phyloP scores from a whole-genome alignment of 2,888 invertebrate genomes.

The Pollenia amentaria region DNA sequence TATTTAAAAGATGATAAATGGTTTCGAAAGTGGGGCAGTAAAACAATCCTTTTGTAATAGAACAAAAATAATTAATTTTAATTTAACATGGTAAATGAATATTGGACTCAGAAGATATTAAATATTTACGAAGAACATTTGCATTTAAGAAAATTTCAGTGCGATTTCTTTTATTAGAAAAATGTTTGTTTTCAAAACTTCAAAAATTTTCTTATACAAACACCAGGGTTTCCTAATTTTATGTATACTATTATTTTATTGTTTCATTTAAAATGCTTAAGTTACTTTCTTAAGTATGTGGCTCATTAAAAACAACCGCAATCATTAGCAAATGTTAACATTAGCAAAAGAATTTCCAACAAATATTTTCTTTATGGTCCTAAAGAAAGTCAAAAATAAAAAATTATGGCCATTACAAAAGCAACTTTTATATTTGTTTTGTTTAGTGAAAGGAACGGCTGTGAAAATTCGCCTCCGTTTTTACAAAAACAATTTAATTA shows the following conservation, averaged over 20 bases:
- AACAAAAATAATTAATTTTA: constrained; percentile 38
- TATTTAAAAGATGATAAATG: constrained; percentile 67
- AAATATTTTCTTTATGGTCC: constrained; percentile 12
- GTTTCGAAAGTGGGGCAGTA: constrained; percentile 39
- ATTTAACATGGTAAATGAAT: neutral
- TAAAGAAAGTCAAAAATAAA: neutral
- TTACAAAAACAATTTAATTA: constrained; percentile 49
- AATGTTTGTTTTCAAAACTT: no score
- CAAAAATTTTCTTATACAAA: no score
- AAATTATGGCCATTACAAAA: neutral
- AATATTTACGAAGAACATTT: no score
- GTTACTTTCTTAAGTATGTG: constrained; percentile 4
- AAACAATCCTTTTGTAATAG: constrained; percentile 17
- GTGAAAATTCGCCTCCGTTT: neutral
- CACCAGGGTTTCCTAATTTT: neutral
- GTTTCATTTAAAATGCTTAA: neutral
- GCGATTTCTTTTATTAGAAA: no score
- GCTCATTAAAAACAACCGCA: constrained; percentile 29
- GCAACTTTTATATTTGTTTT: neutral
- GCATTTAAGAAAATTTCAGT: neutral
- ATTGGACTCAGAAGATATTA: neutral
- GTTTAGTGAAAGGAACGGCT: neutral
- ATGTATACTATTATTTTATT: neutral
- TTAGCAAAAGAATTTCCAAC: neutral
- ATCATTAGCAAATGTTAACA: constrained; percentile 45